These are phyloP conservation scores for Xenopus borealis DNA, from an alignment of 2,113 vertebrate species.

Conservation along the genomic window DNA sequence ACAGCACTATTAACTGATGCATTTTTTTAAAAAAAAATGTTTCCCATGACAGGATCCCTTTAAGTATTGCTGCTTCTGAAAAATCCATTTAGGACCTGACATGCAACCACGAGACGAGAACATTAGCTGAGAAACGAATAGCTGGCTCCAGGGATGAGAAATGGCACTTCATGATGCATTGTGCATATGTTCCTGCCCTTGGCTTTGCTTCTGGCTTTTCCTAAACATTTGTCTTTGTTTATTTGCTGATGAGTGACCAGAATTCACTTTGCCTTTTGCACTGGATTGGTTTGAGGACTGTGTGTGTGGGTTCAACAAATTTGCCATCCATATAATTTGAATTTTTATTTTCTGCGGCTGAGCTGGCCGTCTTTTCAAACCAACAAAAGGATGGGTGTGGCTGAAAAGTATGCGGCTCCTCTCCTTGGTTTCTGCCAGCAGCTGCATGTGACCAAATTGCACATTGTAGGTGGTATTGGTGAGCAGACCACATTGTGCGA, in stretches of 20 bases:
- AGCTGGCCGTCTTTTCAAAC: not conserved
- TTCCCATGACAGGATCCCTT: too few species aligned
- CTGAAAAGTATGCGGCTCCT: not conserved
- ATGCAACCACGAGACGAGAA: too few species aligned
- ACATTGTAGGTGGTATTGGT: conserved; percentile 11
- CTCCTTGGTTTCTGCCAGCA: conserved; percentile 1
- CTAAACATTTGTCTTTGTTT: too few species aligned
- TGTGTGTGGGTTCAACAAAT: not conserved
- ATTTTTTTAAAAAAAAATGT: too few species aligned
- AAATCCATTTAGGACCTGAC: too few species aligned
- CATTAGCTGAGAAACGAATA: too few species aligned
- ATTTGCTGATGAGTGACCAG: not conserved
- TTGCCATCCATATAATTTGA: not conserved
- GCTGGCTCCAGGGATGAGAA: too few species aligned
- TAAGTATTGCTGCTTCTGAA: too few species aligned
- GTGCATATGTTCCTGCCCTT: too few species aligned
- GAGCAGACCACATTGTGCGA: conserved; percentile 1
- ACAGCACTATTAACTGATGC: too few species aligned
- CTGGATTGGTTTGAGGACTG: not conserved
- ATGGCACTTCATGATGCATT: too few species aligned
- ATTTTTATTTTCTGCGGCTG: conserved; percentile 5
- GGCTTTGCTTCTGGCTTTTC: too few species aligned
- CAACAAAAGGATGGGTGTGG: conserved; percentile 10
- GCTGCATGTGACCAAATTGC: conserved; percentile 11
- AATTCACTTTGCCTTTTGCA: not conserved